phyloP scores from a whole-genome alignment of 2,113 vertebrate species.

The Albula glossodonta region DNA sequence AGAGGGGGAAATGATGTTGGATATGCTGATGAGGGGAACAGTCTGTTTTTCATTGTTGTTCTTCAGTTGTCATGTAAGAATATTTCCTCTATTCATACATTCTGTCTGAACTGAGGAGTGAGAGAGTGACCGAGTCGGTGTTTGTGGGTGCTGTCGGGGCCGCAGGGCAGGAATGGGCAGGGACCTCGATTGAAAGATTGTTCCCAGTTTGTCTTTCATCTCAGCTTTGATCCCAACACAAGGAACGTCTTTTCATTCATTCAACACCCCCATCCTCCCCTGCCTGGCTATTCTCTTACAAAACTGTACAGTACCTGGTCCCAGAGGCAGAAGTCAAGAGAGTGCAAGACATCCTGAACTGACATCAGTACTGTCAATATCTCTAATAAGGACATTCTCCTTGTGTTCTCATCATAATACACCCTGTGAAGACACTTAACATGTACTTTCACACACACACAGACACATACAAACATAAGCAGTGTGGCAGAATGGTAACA shows the following conservation, averaged over 20 bases:
- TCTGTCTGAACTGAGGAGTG: neutral
- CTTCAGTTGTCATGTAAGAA: constrained; percentile 17
- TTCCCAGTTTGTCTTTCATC: neutral
- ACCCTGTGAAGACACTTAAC: constrained; percentile 12
- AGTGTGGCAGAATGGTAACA: neutral
- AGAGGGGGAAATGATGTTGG: neutral
- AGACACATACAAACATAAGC: neutral
- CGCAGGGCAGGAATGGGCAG: neutral
- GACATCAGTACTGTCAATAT: constrained; percentile 29
- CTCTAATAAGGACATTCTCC: neutral
- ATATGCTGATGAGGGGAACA: neutral
- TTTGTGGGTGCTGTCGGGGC: neutral
- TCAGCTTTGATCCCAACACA: constrained; percentile 15
- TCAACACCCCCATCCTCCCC: neutral
- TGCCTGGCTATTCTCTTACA: constrained; percentile 9
- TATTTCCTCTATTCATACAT: constrained; percentile 7
- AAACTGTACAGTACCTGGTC: constrained; percentile 27
- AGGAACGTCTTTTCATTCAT: constrained; percentile 14
- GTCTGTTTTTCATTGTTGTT: neutral
- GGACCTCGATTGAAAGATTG: neutral
- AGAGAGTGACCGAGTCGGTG: neutral
- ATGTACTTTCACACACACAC: constrained; percentile 3
- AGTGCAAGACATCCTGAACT: neutral
- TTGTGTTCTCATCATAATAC: constrained; percentile 6
- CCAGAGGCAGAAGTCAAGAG: constrained; percentile 24